Percentiles rank a stretch among this genome's conserved stretches.
phyloP scores from a whole-genome alignment of 2,113 vertebrate genomes.

The Aplodontia rufa region DNA sequence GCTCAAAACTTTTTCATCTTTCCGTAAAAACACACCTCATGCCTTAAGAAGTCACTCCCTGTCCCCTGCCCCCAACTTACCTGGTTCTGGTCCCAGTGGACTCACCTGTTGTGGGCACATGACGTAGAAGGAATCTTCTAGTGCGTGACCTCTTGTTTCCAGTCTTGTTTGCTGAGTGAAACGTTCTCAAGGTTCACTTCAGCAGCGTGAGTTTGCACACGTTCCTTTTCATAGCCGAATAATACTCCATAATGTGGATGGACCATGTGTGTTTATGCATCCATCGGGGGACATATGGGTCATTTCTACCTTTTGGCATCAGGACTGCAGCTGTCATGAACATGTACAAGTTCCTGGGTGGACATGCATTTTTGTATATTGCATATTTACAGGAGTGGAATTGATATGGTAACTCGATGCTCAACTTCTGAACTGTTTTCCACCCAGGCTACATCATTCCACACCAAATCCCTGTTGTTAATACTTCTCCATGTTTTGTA shows the following conservation, averaged over 20 bases:
- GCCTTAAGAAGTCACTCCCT: neutral
- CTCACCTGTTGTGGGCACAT: neutral
- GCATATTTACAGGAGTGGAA: no score
- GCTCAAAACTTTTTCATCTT: neutral
- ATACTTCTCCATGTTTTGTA: neutral
- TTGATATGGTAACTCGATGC: neutral
- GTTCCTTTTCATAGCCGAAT: neutral
- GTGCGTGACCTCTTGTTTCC: no score
- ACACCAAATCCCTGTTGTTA: neutral
- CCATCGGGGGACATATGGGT: neutral
- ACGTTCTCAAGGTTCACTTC: neutral
- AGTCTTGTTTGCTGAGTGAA: neutral
- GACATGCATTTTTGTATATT: neutral
- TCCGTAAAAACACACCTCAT: neutral
- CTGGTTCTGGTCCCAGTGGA: neutral
- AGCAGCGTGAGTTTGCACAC: neutral
- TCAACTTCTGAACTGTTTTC: neutral
- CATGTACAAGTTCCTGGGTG: neutral
- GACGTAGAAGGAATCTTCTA: neutral
- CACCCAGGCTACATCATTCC: neutral
- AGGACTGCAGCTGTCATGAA: neutral
- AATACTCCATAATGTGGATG: neutral
- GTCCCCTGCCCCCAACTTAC: fast-evolving
- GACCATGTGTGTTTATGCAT: neutral
- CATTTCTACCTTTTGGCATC: neutral